These are phyloP conservation scores for Fringilla coelebs DNA, from an alignment of 2,797 vertebrate genomes.

Conservation along the genomic window DNA sequence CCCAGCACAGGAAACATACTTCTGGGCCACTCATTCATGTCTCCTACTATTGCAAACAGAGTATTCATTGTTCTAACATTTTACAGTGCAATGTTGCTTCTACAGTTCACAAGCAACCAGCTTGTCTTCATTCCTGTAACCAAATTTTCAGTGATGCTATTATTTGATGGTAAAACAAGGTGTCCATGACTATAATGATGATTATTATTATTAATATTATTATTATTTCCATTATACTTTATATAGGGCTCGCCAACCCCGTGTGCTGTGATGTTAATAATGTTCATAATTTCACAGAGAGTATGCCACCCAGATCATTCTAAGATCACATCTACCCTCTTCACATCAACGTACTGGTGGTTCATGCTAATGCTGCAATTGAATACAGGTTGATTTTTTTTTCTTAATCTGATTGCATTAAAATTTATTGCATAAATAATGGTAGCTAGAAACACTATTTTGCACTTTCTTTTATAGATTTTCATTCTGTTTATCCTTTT, in stretches of 20 bases:
- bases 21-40: neutral
- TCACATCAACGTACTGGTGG: neutral
- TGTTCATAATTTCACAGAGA: neutral
- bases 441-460: neutral
- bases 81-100: neutral
- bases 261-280: neutral
- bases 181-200: neutral
- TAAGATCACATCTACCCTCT: neutral
- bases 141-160: neutral
- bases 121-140: neutral
- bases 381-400: neutral
- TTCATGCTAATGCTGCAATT: neutral
- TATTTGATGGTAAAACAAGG: no score
- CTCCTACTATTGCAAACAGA: neutral
- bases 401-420: neutral
- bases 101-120: neutral
- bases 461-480: neutral
- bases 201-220: no score
- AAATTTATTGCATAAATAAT: neutral
- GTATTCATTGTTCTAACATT: neutral
- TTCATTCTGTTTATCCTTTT: neutral
- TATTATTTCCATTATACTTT: neutral
- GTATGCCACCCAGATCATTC: neutral
- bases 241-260: fast-evolving
- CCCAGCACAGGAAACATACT: neutral